Evolutionary conservation across 2,888 invertebrate genomes (phyloP), one percentile per base, ranked within the genome.

Genomic region (Hirtodrosophila alboralis): DNA sequence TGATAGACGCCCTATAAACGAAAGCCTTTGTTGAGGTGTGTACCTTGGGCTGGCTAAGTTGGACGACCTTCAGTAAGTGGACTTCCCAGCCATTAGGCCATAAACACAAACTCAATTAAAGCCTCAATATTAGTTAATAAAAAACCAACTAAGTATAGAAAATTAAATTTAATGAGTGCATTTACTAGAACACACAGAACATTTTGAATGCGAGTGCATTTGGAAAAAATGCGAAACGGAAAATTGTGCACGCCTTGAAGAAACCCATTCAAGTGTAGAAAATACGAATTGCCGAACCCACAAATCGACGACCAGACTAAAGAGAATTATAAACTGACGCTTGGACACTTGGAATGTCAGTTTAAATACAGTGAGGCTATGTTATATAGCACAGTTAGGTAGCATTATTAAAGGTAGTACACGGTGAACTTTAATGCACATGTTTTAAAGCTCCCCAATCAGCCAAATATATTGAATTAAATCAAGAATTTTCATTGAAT

Each of bases 261-360:
- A 86, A 86, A 79, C 76, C 54, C 79, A 86, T 84, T 79, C 84
- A 79, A 80, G 66, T 86, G 84, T 80, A 63, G 56, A 85, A 59
- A 83, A 76, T 57, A 41, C 65, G 40, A 73, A 61, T 56, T 71
- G 84, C 74, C 79, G 38, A 67, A 57, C 78, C 86, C 76, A 76
- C 75, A 63, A 60, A 54, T 51, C 40, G 40, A 36, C 40, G 75
- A 61, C 44, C 34, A 58, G 53, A 38, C 57, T 10, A 43, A 47
- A 45, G 30, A 67, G 60, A 76, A 68, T 64, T 67, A 67, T 73
- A 72, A 54, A 73, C 76, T 80, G 63, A 67, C 61, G 69, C 74
- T 84, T 81, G 83, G 76, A 74, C 76, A 77, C 38, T 68, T 36
- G 85, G 85, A 77, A 77, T 81, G 38, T 13, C 38, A 27, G 47